Evolutionary conservation across 2,888 invertebrate species (phyloP).

Genomic region (Amphipyra berbera): DNA sequence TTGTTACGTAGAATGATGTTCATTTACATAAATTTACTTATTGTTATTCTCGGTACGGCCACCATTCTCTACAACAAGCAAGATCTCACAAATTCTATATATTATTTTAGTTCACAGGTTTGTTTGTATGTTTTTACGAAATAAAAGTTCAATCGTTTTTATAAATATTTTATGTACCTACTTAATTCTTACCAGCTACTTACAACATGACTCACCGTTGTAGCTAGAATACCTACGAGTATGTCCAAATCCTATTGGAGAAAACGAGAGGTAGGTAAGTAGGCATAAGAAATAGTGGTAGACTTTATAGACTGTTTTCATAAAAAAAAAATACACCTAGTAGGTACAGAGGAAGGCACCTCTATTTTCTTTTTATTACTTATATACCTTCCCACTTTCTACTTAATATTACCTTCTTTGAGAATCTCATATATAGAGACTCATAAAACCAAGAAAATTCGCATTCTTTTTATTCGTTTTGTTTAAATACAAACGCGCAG

Average conservation of each 20-base stretch:
- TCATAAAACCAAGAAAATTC: constrained; percentile 53
- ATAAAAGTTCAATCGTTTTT: too few relatives aligned
- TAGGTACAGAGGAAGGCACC: not conserved
- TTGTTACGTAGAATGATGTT: constrained; percentile 83
- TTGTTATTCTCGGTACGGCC: constrained; percentile 82
- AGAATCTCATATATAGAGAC: constrained; percentile 48
- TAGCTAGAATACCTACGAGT: too few relatives aligned
- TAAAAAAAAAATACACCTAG: not conserved
- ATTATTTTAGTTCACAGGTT: constrained; percentile 1
- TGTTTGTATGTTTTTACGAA: too few relatives aligned
- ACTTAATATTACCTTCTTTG: constrained; percentile 39
- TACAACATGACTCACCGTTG: too few relatives aligned
- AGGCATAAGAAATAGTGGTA: not conserved
- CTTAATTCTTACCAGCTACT: too few relatives aligned
- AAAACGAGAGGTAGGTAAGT: too few relatives aligned
- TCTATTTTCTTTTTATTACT: constrained; percentile 43
- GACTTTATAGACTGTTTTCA: not conserved
- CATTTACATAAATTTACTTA: constrained; percentile 89
- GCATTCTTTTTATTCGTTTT: constrained; percentile 51
- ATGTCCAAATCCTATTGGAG: too few relatives aligned
- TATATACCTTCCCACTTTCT: constrained; percentile 40
- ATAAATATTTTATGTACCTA: too few relatives aligned
- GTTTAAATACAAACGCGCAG: constrained; percentile 45
- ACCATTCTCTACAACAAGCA: constrained; percentile 75
- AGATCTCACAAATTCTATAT: constrained; percentile 72